phyloP scores from a whole-genome alignment of 2,113 vertebrate species.

The Pygoscelis antarcticus region DNA sequence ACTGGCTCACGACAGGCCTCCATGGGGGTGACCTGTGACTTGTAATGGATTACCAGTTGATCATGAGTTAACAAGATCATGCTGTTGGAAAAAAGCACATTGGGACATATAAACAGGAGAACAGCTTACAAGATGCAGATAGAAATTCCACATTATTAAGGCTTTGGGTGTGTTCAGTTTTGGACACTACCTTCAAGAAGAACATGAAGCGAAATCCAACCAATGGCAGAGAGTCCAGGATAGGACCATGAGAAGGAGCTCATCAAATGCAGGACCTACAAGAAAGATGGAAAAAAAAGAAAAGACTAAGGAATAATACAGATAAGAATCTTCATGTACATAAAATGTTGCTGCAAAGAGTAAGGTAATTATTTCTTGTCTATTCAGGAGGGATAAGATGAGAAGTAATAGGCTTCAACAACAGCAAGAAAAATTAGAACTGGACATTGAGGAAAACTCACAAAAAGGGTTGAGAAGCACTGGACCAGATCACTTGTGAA shows the following conservation, averaged over 20 bases:
- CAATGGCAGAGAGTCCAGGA: neutral
- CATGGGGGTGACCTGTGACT: neutral
- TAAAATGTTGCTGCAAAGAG: neutral
- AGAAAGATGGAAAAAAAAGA: neutral
- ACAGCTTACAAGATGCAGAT: neutral
- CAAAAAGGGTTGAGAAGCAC: neutral
- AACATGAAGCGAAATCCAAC: neutral
- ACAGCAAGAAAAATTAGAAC: neutral
- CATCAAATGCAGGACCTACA: neutral
- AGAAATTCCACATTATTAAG: neutral
- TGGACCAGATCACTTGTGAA: neutral
- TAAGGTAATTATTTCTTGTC: neutral
- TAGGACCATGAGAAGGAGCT: neutral
- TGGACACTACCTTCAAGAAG: neutral
- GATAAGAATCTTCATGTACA: neutral
- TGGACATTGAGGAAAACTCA: neutral
- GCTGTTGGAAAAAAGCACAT: neutral
- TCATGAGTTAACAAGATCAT: neutral
- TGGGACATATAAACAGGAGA: neutral
- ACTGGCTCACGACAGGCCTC: neutral
- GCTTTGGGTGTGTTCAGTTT: neutral
- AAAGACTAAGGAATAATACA: neutral
- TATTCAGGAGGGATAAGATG: neutral
- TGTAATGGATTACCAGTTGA: neutral
- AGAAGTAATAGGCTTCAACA: neutral